Conservation (phyloP, 2,888 invertebrate species). For the Acleris literana region DNA sequence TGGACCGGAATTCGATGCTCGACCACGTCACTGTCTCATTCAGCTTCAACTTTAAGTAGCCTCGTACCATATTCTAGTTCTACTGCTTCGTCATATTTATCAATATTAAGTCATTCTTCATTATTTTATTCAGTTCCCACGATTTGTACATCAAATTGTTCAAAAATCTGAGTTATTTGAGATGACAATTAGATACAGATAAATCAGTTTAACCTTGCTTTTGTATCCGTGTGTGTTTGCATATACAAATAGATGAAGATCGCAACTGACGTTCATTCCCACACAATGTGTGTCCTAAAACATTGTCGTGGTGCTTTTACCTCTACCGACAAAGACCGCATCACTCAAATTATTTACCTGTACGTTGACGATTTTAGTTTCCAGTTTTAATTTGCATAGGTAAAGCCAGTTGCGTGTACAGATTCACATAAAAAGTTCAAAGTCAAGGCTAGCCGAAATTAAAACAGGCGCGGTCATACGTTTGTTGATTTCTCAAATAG, state of each 20-base stretch:
- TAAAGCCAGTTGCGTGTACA: constrained; percentile 14
- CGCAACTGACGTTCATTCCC: too few species aligned
- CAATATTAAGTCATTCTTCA: neutral
- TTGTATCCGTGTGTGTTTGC: too few species aligned
- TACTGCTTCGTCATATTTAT: neutral
- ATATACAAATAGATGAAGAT: too few species aligned
- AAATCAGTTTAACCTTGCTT: too few species aligned
- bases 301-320: too few species aligned
- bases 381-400: constrained; percentile 25
- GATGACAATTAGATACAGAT: too few species aligned
- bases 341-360: too few species aligned
- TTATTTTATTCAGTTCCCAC: neutral
- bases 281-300: too few species aligned
- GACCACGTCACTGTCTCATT: neutral
- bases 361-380: constrained; percentile 19
- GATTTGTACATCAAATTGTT: neutral
- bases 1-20: neutral
- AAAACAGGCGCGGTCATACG: constrained; percentile 1
- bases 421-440: constrained; percentile 26
- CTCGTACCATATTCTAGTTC: neutral
- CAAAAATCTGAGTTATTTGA: too few species aligned
- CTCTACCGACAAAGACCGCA: too few species aligned
- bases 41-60: neutral
- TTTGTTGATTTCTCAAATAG: constrained; percentile 13
- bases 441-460: constrained; percentile 30